Conservation (phyloP, 2,888 invertebrate species). For the Zygogramma bicolorata region DNA sequence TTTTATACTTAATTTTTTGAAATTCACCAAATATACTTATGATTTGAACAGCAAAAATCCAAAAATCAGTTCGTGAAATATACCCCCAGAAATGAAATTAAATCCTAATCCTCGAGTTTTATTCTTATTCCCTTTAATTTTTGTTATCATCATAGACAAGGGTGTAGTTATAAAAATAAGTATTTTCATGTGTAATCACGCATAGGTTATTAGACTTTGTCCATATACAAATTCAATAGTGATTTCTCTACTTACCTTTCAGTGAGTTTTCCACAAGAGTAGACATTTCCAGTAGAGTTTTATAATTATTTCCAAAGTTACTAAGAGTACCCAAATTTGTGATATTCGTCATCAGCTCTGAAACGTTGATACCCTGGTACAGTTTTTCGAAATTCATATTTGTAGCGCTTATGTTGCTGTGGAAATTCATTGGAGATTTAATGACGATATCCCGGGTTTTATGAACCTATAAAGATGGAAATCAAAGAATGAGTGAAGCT, state of each 20-base stretch:
- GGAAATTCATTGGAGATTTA: constrained; percentile 56
- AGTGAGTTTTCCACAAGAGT: constrained; percentile 58
- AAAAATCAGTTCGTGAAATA: no score
- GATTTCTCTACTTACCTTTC: constrained; percentile 51
- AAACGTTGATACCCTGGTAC: constrained; percentile 59
- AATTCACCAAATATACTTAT: no score
- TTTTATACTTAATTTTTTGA: no score
- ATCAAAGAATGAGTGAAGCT: constrained; percentile 26
- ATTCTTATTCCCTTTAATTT: no score
- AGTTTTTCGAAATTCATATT: constrained; percentile 58
- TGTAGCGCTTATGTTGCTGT: constrained; percentile 54
- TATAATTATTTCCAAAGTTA: constrained; percentile 61
- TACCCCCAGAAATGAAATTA: no score
- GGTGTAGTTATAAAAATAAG: no score
- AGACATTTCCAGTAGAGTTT: constrained; percentile 57
- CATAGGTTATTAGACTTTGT: not conserved
- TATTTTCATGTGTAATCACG: no score
- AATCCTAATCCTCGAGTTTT: no score
- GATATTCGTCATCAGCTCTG: constrained; percentile 57
- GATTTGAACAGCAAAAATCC: no score
- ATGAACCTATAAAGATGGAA: constrained; percentile 58
- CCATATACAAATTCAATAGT: not conserved
- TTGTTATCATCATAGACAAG: no score
- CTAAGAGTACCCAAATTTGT: constrained; percentile 50
- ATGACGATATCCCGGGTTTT: constrained; percentile 53